Conservation (phyloP, 2,888 invertebrate genomes). For the Eilema depressum region DNA sequence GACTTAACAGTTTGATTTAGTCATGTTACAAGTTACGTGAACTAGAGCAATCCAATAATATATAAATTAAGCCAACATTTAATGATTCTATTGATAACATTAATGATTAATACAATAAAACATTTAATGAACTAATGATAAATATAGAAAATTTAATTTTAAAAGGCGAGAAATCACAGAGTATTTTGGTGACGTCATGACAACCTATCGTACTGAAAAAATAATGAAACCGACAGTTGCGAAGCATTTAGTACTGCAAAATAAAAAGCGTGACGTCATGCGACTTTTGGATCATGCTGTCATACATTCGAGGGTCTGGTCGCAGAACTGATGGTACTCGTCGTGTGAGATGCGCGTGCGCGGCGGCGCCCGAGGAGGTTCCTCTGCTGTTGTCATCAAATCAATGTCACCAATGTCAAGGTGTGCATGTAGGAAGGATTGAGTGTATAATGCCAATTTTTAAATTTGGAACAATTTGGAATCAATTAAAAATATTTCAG, state of each 20-base stretch:
- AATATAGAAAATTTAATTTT: constrained; percentile 39
- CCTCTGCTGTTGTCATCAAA: constrained; percentile 61
- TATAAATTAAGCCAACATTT: neutral
- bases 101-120: constrained; percentile 15
- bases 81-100: constrained; percentile 17
- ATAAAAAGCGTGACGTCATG: constrained; percentile 72
- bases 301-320: constrained; percentile 93
- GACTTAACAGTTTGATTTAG: constrained; percentile 35
- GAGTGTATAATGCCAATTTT: constrained; percentile 52
- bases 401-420: constrained; percentile 47
- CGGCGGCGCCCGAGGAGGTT: constrained; percentile 81
- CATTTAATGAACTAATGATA: constrained; percentile 31
- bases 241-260: constrained; percentile 55
- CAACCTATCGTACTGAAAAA: constrained; percentile 33
- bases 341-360: constrained; percentile 89
- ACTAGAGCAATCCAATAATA: constrained; percentile 28
- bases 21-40: constrained; percentile 33
- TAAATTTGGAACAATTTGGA: constrained; percentile 12
- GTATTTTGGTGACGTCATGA: constrained; percentile 7
- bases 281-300: constrained; percentile 63
- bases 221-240: constrained; percentile 45
- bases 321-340: constrained; percentile 93
- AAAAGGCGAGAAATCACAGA: constrained; percentile 26
- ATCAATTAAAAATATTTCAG: neutral
- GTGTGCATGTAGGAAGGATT: constrained; percentile 62